Evolutionary conservation across 2,888 invertebrate species (phyloP).

Genomic region (Drosophila stalkeri): DNA sequence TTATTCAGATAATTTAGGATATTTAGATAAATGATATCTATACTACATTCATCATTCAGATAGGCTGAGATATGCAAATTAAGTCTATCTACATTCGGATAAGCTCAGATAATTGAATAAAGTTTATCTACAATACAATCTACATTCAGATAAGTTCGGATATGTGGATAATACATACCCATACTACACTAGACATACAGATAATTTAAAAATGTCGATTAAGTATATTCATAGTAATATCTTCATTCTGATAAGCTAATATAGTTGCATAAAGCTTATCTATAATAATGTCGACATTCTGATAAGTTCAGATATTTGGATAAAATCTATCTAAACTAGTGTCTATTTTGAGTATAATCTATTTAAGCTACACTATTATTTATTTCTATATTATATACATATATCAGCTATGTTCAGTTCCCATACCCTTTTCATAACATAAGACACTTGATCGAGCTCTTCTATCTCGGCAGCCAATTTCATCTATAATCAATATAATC

Average conservation of each 20-base stretch:
- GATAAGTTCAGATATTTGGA: not conserved
- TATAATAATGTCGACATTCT: not conserved
- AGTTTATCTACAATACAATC: not conserved
- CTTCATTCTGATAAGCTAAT: not conserved
- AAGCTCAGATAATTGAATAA: not conserved
- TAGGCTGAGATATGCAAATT: not conserved
- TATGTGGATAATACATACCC: too few relatives aligned
- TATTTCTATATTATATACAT: not conserved
- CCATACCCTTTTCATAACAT: not conserved
- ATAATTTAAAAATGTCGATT: not conserved
- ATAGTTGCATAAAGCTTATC: not conserved
- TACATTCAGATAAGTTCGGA: not conserved
- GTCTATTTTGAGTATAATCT: not conserved
- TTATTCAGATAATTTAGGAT: not conserved
- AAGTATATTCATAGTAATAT: not conserved
- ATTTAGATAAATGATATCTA: too few relatives aligned
- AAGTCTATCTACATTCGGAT: not conserved
- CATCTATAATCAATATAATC: not conserved
- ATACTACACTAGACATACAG: too few relatives aligned
- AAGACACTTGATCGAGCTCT: not conserved
- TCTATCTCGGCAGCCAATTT: not conserved
- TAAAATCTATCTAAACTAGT: not conserved
- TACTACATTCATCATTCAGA: not conserved
- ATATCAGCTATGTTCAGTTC: not conserved
- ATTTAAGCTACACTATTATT: too few relatives aligned